Conservation (phyloP, 2,888 invertebrate genomes). For the Luffia ferchaultella region DNA sequence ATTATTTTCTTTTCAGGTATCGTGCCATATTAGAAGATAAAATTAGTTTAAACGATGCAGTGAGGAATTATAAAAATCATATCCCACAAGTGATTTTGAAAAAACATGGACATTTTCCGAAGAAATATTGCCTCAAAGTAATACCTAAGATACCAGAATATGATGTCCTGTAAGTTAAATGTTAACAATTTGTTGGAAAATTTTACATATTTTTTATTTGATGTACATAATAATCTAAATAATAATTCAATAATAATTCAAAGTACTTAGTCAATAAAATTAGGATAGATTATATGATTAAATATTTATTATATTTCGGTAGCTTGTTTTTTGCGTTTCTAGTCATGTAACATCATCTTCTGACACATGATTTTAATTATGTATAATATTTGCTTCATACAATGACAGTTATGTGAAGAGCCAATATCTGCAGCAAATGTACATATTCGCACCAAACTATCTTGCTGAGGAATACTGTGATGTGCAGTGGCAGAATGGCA, state of each 20-base stretch:
- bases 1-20: conserved; percentile 57
- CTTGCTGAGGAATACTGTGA: conserved; percentile 74
- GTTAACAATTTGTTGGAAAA: too few relatives aligned
- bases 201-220: background rate
- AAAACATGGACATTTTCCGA: conserved; percentile 78
- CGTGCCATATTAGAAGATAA: conserved; percentile 82
- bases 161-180: conserved; percentile 70
- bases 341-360: too few relatives aligned
- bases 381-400: too few relatives aligned
- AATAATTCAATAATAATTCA: too few relatives aligned
- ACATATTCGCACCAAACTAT: conserved; percentile 84
- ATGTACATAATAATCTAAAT: too few relatives aligned
- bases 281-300: too few relatives aligned
- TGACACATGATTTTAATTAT: too few relatives aligned
- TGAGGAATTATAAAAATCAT: conserved; percentile 83
- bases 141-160: conserved; percentile 50
- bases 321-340: too few relatives aligned
- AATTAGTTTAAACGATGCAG: conserved; percentile 71
- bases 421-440: conserved; percentile 81
- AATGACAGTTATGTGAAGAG: conserved; percentile 72
- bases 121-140: conserved; percentile 76
- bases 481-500: conserved; percentile 72
- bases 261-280: too few relatives aligned
- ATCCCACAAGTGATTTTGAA: conserved; percentile 81
- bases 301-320: too few relatives aligned